A percentile compares a stretch with the other conserved stretches of the same genome.
Evolutionary conservation across 1,140 invertebrate species (phyloP).

Genomic region (Drosophila nebulosa): DNA sequence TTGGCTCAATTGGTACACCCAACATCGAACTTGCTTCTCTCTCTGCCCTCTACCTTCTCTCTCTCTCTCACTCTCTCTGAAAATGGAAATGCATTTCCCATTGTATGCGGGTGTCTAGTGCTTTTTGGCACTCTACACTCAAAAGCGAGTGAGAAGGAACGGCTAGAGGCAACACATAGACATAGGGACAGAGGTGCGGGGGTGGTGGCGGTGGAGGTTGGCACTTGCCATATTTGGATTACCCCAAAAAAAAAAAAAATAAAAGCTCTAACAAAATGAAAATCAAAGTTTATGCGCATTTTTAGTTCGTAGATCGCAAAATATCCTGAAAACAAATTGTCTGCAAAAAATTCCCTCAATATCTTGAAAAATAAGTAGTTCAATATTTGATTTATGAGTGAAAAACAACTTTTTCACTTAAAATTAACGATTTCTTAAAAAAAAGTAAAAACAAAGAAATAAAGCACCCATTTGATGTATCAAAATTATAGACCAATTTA

Average conservation of each 20-base stretch:
- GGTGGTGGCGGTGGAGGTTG: constrained; percentile 18
- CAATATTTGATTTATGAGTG: no score
- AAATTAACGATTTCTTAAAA: no score
- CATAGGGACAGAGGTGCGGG: neutral
- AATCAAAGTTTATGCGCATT: constrained; percentile 30
- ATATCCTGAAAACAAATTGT: no score
- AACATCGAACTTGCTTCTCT: neutral
- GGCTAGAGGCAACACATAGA: neutral
- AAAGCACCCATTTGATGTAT: no score
- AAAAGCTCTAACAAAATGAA: constrained; percentile 1
- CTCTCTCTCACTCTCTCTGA: neutral
- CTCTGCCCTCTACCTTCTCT: neutral
- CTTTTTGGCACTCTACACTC: constrained; percentile 59
- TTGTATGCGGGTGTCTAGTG: constrained; percentile 73
- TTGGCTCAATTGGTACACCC: constrained; percentile 36
- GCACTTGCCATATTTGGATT: constrained; percentile 70
- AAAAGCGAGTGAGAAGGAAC: neutral
- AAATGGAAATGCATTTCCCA: constrained; percentile 77
- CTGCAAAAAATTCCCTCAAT: no score
- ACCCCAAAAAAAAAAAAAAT: constrained; percentile 34
- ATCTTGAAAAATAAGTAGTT: neutral
- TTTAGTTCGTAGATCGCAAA: no score
- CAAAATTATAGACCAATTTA: no score
- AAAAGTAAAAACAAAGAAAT: no score
- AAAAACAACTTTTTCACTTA: no score